Evolutionary conservation across 1,140 invertebrate genomes (phyloP), one percentile per base, ranked within the genome.

Genomic region (Mycetomoellerius zeteki): DNA sequence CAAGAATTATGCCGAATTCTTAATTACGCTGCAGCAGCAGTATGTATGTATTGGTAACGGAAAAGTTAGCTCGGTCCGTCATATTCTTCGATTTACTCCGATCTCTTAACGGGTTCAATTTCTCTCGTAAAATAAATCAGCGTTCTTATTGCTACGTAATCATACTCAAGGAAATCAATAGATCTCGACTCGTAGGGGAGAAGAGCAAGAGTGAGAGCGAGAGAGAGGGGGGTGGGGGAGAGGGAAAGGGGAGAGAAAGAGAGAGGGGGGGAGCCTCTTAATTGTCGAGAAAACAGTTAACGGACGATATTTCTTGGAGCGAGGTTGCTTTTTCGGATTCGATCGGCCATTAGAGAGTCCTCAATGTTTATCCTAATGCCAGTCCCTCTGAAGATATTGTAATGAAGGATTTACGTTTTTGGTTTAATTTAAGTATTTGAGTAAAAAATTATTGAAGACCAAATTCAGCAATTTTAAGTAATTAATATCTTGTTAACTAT

Each of bases 121-220:
- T 84, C 47, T n/a, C 27, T 54, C 58, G 72, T 60, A 47, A 84
- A 77, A 81, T 81, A 84, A 87, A 84, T 90, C 77, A 80, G 27
- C 76, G 16, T 60, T 80, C 71, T 60, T 86, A 76, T 87, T 67
- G 43, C 52, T 65, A 72, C 76, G 84, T 82, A 90, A 90, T 90
- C 89, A 64, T 87, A 87, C 78, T 64, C 62, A 6, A 73, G 77
- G 58, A 90, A 90, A 90, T 90, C 88, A 87, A 90, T 87, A 90
- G 78, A 78, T 62, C 19, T 65, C 77, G 58, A 84, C 84, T 84
- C 65, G 5, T 21, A n/a, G 50, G 21, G 54, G 73, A 82, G 54
- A 47, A 76, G n/a, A 43, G 12, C 21, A n/a, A 43, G 47, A 84
- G 71, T 64, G 65, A 33, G 62, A 62, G 58, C 21, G 54, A 56